These are phyloP conservation scores for Oophaga sylvatica DNA, from an alignment of 2,797 vertebrate genomes.

Conservation along the genomic window DNA sequence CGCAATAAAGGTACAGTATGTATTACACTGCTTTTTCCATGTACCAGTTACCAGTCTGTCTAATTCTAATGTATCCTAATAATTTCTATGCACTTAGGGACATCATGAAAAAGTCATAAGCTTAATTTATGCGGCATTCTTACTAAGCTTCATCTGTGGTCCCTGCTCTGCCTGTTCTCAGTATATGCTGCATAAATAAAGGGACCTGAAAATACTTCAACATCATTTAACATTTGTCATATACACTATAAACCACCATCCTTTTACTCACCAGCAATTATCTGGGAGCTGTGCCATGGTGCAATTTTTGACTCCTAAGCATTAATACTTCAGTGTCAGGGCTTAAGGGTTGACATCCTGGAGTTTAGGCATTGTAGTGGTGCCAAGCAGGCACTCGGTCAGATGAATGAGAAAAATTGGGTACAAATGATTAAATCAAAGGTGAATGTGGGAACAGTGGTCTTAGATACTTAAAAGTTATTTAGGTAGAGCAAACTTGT, in stretches of 20 bases:
- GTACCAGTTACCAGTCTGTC: slow-evolving; percentile 5
- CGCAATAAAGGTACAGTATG: neutral
- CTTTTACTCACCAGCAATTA: neutral
- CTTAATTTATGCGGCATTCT: neutral
- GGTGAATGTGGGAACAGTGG: no score
- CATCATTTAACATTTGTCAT: neutral
- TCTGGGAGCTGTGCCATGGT: neutral
- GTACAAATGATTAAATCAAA: no score
- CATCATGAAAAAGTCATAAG: slow-evolving; percentile 19
- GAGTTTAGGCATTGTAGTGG: neutral
- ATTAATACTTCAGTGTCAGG: neutral
- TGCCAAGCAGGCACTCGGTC: neutral
- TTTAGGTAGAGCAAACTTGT: no score
- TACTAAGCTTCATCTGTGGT: neutral
- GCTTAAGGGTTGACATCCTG: neutral
- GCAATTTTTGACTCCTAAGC: neutral
- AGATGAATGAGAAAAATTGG: neutral
- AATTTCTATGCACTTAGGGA: slow-evolving; percentile 3
- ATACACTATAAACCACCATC: neutral
- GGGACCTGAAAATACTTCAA: neutral
- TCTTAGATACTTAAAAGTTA: no score
- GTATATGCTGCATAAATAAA: neutral
- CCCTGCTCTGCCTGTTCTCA: neutral
- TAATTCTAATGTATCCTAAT: slow-evolving; percentile 18
- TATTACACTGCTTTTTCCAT: slow-evolving; percentile 32